A percentile compares a stretch with the other conserved stretches of the same genome.
These are phyloP conservation scores for Rugalucina vietnamica DNA, from an alignment of 2,888 invertebrate species.

Conservation along the genomic window DNA sequence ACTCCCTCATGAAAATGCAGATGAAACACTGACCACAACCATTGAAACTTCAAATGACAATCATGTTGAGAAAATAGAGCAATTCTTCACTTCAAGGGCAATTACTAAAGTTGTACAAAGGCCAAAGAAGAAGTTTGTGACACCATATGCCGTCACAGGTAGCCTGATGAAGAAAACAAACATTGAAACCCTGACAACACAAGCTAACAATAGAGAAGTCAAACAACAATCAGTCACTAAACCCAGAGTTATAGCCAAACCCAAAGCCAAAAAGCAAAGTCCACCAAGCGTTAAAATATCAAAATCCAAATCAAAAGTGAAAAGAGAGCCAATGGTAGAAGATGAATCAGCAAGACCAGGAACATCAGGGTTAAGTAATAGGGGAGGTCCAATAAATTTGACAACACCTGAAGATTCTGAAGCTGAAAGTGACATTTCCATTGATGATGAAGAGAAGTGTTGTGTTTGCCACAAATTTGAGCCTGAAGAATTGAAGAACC, in stretches of 20 bases:
- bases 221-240: neutral
- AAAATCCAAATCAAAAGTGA: neutral
- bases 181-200: neutral
- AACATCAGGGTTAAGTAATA: neutral
- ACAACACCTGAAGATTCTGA: neutral
- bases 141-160: neutral
- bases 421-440: neutral
- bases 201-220: neutral
- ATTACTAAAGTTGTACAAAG: neutral
- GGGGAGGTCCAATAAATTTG: neutral
- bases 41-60: too few relatives aligned
- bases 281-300: neutral
- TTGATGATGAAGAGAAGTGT: neutral
- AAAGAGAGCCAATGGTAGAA: neutral
- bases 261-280: neutral
- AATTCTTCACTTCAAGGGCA: neutral
- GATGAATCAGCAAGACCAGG: neutral
- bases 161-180: neutral
- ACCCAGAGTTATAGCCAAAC: too few relatives aligned
- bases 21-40: too few relatives aligned
- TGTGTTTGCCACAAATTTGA: conserved; percentile 10
- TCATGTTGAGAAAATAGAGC: neutral
- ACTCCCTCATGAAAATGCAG: too few relatives aligned
- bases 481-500: neutral
- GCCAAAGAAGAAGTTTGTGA: neutral